phyloP scores from a whole-genome alignment of 2,888 invertebrate species.

The Agrochola lota region DNA sequence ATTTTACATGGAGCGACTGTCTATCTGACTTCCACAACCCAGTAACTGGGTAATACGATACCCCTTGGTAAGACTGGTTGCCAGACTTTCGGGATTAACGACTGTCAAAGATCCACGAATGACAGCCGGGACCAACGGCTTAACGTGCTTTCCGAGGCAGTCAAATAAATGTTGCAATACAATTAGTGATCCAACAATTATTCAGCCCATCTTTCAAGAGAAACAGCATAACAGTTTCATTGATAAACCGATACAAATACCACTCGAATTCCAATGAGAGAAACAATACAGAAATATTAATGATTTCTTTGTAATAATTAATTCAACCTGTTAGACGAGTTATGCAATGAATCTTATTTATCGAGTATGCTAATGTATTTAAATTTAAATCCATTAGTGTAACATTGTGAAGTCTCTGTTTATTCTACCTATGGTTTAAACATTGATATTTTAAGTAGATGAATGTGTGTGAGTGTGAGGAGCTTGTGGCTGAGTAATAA shows the following conservation, averaged over 20 bases:
- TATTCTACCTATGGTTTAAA: slow-evolving; percentile 53
- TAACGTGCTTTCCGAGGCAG: no score
- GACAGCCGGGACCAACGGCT: no score
- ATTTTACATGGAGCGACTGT: no score
- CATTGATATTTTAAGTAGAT: slow-evolving; percentile 58
- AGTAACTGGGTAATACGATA: no score
- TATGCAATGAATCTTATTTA: slow-evolving; percentile 68
- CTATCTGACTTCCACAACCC: no score
- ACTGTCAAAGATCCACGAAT: no score
- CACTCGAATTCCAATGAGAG: not conserved
- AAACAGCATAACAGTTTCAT: not conserved
- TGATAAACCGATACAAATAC: slow-evolving; percentile 4
- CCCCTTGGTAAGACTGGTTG: no score
- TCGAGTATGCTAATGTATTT: slow-evolving; percentile 67
- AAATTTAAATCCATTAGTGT: slow-evolving; percentile 68
- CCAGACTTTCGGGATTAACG: no score
- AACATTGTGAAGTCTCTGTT: slow-evolving; percentile 61
- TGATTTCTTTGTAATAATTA: slow-evolving; percentile 66
- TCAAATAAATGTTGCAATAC: not conserved
- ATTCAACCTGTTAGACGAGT: slow-evolving; percentile 58
- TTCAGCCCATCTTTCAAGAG: not conserved
- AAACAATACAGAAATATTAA: slow-evolving; percentile 53
- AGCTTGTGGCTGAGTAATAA: no score
- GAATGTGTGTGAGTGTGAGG: slow-evolving; percentile 15
- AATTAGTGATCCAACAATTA: not conserved